Conservation (phyloP, 2,888 invertebrate genomes). For the Willowsia nigromaculata region DNA sequence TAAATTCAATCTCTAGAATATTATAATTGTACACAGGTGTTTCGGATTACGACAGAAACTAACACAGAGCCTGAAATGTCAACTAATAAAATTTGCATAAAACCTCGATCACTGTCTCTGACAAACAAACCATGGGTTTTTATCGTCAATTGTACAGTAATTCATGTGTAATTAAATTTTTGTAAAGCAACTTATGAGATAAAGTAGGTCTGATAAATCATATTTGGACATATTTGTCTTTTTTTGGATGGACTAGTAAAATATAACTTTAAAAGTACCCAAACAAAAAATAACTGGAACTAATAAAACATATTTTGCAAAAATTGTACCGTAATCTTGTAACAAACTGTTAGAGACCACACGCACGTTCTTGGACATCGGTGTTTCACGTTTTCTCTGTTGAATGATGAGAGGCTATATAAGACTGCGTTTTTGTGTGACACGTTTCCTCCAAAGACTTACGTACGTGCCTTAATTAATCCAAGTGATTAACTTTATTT, state of each 20-base stretch:
- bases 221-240: not conserved
- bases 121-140: not conserved
- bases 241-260: not conserved
- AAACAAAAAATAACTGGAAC: too few relatives aligned
- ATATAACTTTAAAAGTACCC: too few relatives aligned
- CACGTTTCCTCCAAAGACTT: constrained; percentile 10
- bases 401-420: not conserved
- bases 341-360: too few relatives aligned
- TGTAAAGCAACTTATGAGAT: not conserved
- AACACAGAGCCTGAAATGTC: too few relatives aligned
- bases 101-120: not conserved
- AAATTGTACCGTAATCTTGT: too few relatives aligned
- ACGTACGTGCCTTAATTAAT: constrained; percentile 70
- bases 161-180: not conserved
- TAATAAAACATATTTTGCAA: too few relatives aligned
- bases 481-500: constrained; percentile 69
- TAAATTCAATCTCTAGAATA: not conserved
- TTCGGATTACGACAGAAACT: too few relatives aligned
- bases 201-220: not conserved
- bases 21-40: not conserved
- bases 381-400: not conserved
- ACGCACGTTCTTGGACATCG: not conserved
- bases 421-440: not conserved
- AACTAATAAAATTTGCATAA: not conserved
- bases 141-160: not conserved